Evolutionary conservation across 2,797 vertebrate genomes (phyloP), one percentile per base, ranked within the genome.

Genomic region (Picus viridis): DNA sequence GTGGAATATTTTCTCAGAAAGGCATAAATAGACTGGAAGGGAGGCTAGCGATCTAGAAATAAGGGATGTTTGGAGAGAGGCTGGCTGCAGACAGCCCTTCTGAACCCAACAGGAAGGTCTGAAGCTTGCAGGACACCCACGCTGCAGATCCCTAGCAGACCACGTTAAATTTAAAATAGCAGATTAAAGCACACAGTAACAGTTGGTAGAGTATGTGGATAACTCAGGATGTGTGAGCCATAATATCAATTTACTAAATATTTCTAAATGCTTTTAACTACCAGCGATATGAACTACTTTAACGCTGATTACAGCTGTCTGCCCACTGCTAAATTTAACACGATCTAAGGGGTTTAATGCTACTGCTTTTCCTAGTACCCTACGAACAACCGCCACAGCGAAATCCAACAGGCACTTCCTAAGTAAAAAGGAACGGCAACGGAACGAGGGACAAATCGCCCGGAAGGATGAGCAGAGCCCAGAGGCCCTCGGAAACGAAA

Each of bases 171-270:
- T 81, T 80, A 96, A 95, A 89, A 62, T 75, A 83, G 80, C 73
- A 83, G 88, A 92, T 92, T 90, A 92, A 96, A 95, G 90, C 74
- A 89, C 24, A 2, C 90, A 58, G 77, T 54, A 96, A 96, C 95
- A 96, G 93, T 94, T 96, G 85, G 89, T 53, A 11, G 73, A 89
- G 59, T 57, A 49, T 11, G 54, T 9, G 86, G 91, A 85, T 64
- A 76, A 90, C 86, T 30, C 61, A 77, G 75, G 80, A 73, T 54
- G 65, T n/a, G 62, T 67, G 54, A 84, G 73, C 43, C 79, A 61
- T 53, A 89, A 63, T 90, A 95, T 94, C 90, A 86, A 74, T 79
- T 96, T 90, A 90, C 88, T 76, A 83, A 93, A 57, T 78, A 75
- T 80, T 89, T 90, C 83, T 64, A 74, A 97, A 80, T 41, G 64